A percentile compares a stretch with the other conserved stretches of the same genome.
These are phyloP conservation scores for Dynastes grantii DNA, from an alignment of 2,888 invertebrate species.

Conservation along the genomic window DNA sequence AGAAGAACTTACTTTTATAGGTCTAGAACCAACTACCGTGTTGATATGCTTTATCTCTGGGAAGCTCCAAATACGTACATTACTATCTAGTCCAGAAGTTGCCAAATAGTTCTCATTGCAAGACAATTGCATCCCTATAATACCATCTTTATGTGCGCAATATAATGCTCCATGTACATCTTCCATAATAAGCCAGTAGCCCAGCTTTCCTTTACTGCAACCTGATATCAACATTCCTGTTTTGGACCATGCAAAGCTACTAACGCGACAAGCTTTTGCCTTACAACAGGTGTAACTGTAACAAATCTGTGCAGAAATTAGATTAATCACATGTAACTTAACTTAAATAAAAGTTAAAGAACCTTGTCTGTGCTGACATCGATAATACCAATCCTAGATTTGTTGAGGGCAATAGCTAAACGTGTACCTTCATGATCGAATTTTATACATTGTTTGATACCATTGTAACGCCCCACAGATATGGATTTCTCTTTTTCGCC, in stretches of 20 bases:
- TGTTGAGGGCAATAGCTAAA: conserved; percentile 35
- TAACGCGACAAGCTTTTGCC: conserved; percentile 51
- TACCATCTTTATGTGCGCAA: conserved; percentile 54
- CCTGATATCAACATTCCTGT: conserved; percentile 56
- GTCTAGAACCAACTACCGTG: conserved; percentile 24
- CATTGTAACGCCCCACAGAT: neutral
- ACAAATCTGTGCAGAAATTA: neutral
- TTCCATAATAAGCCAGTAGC: conserved; percentile 51
- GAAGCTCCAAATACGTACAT: conserved; percentile 58
- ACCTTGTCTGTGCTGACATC: conserved; percentile 25
- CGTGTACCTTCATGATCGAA: conserved; percentile 27
- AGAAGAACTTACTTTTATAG: conserved; percentile 33
- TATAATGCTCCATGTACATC: neutral
- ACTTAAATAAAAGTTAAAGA: too few species aligned
- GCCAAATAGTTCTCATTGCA: conserved; percentile 59
- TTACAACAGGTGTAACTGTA: conserved; percentile 30
- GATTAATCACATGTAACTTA: too few species aligned
- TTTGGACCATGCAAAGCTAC: conserved; percentile 55
- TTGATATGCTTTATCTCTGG: conserved; percentile 47
- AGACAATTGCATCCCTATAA: conserved; percentile 59
- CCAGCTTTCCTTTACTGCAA: conserved; percentile 57
- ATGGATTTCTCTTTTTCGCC: conserved; percentile 16
- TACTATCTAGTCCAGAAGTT: conserved; percentile 57
- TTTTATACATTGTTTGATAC: conserved; percentile 25
- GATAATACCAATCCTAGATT: conserved; percentile 28